Percentiles rank a stretch among this genome's conserved stretches.
Conservation (phyloP, 2,888 invertebrate genomes). For the Apodemia hepburni region DNA sequence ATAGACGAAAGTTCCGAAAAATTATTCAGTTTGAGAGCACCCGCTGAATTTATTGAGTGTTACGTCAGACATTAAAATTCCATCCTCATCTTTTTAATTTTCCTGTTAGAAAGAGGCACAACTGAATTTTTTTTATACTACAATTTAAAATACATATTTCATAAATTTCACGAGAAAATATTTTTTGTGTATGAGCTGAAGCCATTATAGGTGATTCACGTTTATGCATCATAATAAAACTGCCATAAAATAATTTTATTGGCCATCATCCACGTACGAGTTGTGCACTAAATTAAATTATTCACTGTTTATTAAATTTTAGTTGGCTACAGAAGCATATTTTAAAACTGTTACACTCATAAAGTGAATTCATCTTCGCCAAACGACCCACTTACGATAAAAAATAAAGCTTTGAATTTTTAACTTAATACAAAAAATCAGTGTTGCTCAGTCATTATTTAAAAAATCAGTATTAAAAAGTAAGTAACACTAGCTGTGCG, state of each 20-base stretch:
- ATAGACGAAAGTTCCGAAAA: too few relatives aligned
- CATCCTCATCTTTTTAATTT: too few relatives aligned
- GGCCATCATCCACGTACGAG: conserved; percentile 70
- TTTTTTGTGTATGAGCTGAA: conserved; percentile 47
- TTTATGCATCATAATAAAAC: conserved; percentile 77
- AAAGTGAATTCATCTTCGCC: conserved; percentile 54
- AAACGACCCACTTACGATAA: conserved; percentile 49
- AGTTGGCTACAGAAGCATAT: conserved; percentile 63
- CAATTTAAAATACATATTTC: conserved; percentile 2
- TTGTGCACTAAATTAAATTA: conserved; percentile 72
- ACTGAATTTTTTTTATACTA: too few relatives aligned
- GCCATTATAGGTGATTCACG: conserved; percentile 70
- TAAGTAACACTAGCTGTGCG: too few relatives aligned
- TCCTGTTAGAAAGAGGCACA: too few relatives aligned
- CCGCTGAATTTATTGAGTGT: too few relatives aligned
- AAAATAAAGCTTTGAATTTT: conserved; percentile 28
- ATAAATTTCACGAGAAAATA: conserved; percentile 27
- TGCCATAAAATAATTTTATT: conserved; percentile 73
- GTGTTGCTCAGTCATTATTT: too few relatives aligned
- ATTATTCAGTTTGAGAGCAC: too few relatives aligned
- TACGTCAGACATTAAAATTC: too few relatives aligned
- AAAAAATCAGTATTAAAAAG: too few relatives aligned
- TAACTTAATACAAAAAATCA: too few relatives aligned
- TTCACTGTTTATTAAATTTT: conserved; percentile 74
- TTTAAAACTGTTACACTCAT: conserved; percentile 58